These are phyloP conservation scores for Lacanobia wlatinum DNA, from an alignment of 2,888 invertebrate species.

Conservation along the genomic window DNA sequence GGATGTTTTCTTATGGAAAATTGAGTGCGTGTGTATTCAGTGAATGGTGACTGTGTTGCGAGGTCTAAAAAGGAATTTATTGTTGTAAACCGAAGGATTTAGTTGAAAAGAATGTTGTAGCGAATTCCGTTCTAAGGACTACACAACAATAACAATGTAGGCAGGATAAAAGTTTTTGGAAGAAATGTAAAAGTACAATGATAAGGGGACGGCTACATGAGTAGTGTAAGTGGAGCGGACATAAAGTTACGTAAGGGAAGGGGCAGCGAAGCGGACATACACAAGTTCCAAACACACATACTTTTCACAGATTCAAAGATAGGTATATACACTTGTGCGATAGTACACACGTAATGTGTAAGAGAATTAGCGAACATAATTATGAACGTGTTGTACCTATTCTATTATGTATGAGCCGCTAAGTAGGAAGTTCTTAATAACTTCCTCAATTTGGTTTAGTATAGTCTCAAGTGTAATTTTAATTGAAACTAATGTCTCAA, in stretches of 20 bases:
- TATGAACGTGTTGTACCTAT: slow-evolving; percentile 46
- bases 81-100: slow-evolving; percentile 18
- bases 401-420: slow-evolving; percentile 37
- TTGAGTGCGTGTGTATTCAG: slow-evolving; percentile 27
- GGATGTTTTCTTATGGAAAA: slow-evolving; percentile 41
- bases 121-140: slow-evolving; percentile 21
- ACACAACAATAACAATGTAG: slow-evolving; percentile 35
- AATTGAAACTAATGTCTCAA: slow-evolving; percentile 47
- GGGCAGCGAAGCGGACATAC: slow-evolving; percentile 54
- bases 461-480: slow-evolving; percentile 28
- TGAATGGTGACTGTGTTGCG: slow-evolving; percentile 22
- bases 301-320: slow-evolving; percentile 59
- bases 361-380: slow-evolving; percentile 55
- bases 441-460: slow-evolving; percentile 59
- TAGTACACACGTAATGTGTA: slow-evolving; percentile 51
- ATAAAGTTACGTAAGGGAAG: slow-evolving; percentile 57
- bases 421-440: slow-evolving; percentile 63
- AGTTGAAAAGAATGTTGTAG: slow-evolving; percentile 7
- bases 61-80: slow-evolving; percentile 9
- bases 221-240: slow-evolving; percentile 58
- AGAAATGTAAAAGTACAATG: slow-evolving; percentile 55
- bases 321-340: slow-evolving; percentile 43
- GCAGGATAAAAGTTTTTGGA: slow-evolving; percentile 46
- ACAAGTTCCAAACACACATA: slow-evolving; percentile 38
- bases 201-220: slow-evolving; percentile 46